phyloP scores from a whole-genome alignment of 2,888 invertebrate species.

The Andricus quercusramuli region DNA sequence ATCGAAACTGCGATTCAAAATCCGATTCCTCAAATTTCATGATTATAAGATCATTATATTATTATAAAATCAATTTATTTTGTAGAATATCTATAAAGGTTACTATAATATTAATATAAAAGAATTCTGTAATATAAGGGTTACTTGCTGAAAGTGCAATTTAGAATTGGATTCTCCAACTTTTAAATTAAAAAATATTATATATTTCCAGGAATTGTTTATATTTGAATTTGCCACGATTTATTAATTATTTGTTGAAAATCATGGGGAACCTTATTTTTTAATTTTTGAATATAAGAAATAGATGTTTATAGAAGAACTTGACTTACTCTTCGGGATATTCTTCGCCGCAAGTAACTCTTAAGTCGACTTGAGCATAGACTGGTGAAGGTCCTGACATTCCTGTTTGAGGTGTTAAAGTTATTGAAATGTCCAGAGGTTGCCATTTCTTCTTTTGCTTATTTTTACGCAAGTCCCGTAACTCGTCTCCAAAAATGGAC shows the following conservation, averaged over 20 bases:
- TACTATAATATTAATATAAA: neutral
- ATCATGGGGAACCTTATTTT: neutral
- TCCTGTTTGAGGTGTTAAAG: conserved; percentile 88
- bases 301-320: conserved; percentile 1
- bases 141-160: neutral
- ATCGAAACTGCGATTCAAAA: too few relatives aligned
- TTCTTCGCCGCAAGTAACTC: conserved; percentile 85
- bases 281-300: neutral
- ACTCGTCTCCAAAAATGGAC: conserved; percentile 88
- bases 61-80: too few relatives aligned
- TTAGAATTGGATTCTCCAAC: neutral
- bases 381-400: conserved; percentile 84
- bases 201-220: neutral
- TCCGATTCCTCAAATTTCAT: too few relatives aligned
- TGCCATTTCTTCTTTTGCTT: conserved; percentile 84
- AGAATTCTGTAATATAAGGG: neutral
- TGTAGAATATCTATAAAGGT: too few relatives aligned
- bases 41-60: too few relatives aligned
- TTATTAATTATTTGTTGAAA: neutral
- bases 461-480: conserved; percentile 83
- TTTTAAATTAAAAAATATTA: neutral
- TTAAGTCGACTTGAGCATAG: conserved; percentile 87
- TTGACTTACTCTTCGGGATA: conserved; percentile 90
- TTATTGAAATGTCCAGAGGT: conserved; percentile 87
- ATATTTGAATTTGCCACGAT: neutral